Evolutionary conservation across 2,888 invertebrate genomes (phyloP), one percentile per base, ranked within the genome.

Genomic region (Barypeithes pellucidus): DNA sequence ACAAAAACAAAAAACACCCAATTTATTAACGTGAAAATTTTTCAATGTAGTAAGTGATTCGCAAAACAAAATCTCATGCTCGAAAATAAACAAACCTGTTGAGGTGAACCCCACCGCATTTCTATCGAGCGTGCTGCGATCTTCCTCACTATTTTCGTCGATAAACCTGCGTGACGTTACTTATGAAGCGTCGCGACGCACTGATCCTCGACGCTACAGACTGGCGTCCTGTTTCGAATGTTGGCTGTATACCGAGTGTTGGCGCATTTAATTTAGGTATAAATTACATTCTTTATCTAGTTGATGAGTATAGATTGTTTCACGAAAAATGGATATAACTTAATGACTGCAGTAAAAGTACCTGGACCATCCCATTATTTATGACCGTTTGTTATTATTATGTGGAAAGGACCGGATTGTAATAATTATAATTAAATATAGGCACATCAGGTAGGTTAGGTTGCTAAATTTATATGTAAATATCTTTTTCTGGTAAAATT

Each of bases 131-230:
- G 20, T 29, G 47, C 36, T 33, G 39, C 67, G 67, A 65, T 57
- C 50, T 65, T 24, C 24, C 60, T 47, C 71, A 65, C 66, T 60
- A 45, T 67, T 67, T 60, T 24, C n/a, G 63, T 66, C 67, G 60
- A 67, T 61, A 67, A 39, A 43, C 61, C 39, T 50, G 69, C 63
- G 59, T 73, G 69, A 69, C 69, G 73, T 66, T 59, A 33, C 69
- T 60, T 65, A 16, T 36, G 57, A 65, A 66, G 73, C 69, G 73
- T 66, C 73, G 73, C 73, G 73, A 73, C 73, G 73, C 73, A 73
- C 73, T 73, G 73, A 73, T 52, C 54, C 36, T 4, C 70, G 57
- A 29, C 65, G 63, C 39, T 20, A 47, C 52, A 36, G 43, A 67
- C 57, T 60, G 59, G 66, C 71, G 71, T 65, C 66, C 71, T 66